phyloP scores from a whole-genome alignment of 1,140 invertebrate genomes.

The Hylyphantes graminicola region DNA sequence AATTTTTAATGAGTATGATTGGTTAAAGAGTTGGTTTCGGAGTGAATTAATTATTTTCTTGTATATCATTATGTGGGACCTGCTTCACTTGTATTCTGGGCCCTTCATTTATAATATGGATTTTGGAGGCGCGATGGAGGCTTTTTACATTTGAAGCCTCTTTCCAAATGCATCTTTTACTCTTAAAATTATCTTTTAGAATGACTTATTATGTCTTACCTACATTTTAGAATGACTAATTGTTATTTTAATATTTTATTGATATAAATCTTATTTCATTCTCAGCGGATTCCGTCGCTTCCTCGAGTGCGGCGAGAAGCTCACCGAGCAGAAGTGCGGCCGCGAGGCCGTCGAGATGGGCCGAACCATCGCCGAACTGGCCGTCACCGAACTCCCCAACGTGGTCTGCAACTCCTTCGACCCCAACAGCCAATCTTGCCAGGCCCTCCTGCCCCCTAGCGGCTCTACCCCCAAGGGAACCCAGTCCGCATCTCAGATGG shows the following conservation, averaged over 20 bases:
- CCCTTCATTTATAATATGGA: too few species aligned
- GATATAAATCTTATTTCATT: not conserved
- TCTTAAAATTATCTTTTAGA: too few species aligned
- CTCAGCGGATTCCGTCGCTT: conserved; percentile 51
- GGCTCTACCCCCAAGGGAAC: conserved; percentile 53
- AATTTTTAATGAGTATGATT: too few species aligned
- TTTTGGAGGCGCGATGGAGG: too few species aligned
- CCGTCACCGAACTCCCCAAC: conserved; percentile 54
- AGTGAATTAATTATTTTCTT: too few species aligned
- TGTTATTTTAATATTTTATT: not conserved
- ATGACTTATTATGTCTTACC: not conserved
- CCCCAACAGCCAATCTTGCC: conserved; percentile 48
- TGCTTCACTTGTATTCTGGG: too few species aligned
- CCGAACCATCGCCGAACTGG: conserved; percentile 41
- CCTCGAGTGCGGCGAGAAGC: conserved; percentile 48
- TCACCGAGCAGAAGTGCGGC: conserved; percentile 58
- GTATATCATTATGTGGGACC: too few species aligned
- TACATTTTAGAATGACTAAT: not conserved
- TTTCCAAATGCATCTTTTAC: too few species aligned
- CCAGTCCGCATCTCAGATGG: conserved; percentile 55
- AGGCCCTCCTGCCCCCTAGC: conserved; percentile 51
- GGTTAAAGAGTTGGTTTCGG: too few species aligned
- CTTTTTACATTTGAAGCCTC: too few species aligned
- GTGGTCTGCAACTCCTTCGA: conserved; percentile 55
- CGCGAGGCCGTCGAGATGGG: conserved; percentile 60